These are phyloP conservation scores for Periophthalmus magnuspinnatus DNA, from an alignment of 2,797 vertebrate genomes.

Conservation along the genomic window DNA sequence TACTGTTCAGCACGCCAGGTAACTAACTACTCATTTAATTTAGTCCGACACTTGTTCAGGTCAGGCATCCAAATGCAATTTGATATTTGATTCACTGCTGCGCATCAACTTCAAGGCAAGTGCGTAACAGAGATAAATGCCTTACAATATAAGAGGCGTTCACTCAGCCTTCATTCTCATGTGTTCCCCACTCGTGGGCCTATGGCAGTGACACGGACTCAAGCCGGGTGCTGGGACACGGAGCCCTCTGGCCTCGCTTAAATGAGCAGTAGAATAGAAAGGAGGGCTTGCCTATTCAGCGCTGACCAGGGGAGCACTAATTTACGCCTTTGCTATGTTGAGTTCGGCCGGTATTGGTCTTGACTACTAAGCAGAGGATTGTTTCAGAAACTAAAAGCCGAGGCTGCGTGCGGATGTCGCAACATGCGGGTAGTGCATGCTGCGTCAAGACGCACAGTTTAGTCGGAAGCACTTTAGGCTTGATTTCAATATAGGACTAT, in stretches of 20 bases:
- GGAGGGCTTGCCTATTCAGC: conserved; percentile 68
- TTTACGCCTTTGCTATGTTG: conserved; percentile 83
- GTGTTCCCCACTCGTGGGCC: conserved; percentile 26
- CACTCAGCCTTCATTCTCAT: neutral
- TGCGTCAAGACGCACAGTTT: conserved; percentile 12
- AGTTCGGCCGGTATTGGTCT: conserved; percentile 73
- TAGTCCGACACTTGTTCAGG: neutral
- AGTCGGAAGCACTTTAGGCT: neutral
- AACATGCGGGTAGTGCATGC: conserved; percentile 55
- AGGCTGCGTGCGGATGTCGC: conserved; percentile 64
- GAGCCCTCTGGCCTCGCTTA: conserved; percentile 39
- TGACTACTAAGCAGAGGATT: conserved; percentile 83
- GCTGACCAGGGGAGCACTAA: conserved; percentile 75
- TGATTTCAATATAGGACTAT: conserved; percentile 43
- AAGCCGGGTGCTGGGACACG: conserved; percentile 37
- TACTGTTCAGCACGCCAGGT: conserved; percentile 51
- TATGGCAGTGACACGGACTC: conserved; percentile 34
- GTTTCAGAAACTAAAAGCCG: conserved; percentile 71
- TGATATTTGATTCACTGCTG: neutral
- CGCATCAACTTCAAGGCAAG: neutral
- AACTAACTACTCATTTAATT: conserved; percentile 16
- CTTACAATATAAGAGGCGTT: neutral
- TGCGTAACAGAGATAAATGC: neutral
- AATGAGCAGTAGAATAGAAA: conserved; percentile 61
- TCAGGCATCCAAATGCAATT: conserved; percentile 19